Evolutionary conservation across 2,888 invertebrate genomes (phyloP), one percentile per base, ranked within the genome.

Genomic region (Yponomeuta sedellus): DNA sequence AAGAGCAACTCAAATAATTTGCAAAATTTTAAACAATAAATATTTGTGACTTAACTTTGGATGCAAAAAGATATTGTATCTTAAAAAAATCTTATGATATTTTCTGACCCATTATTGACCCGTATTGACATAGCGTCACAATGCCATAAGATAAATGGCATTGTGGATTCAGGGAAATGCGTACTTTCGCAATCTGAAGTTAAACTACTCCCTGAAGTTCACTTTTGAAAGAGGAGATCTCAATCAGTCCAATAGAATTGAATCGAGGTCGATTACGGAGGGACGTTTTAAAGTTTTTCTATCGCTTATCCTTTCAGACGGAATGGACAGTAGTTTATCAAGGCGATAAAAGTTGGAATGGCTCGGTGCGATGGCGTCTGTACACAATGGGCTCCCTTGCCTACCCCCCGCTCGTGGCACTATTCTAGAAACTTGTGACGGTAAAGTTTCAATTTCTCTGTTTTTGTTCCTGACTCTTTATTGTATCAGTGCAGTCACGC

Each of bases 261-360:
- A 66, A 67, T 70, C 57, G 66, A 64, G 65, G 58, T 59, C 64
- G 25, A 67, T 66, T 65, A 67, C 57, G 52, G 77, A 79, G 78
- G 77, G 79, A 82, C 81, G 77, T 79, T 86, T 86, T 85, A 86
- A 86, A 86, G 73, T 83, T 75, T 81, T 75, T 71, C 75, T 70
- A 80, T 81, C 83, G 75, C 72, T 78, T 78, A 79, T 81, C 82
- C 76, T 78, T 85, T 81, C 72, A 80, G 81, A 80, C 73, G 79
- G 75, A 78, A 77, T 77, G 86, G 86, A 86, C 85, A 85, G 81
- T 80, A 78, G 73, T 86, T 83, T 85, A 83, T 84, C 84, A 87
- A 73, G 69, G 67, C 80, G 83, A 82, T 84, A 82, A 66, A 44
- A 28, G 61, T 58, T 34, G 39, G 12, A 39, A 64, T 12, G n/a